phyloP scores from a whole-genome alignment of 2,888 invertebrate genomes.

The Arenicola marina region DNA sequence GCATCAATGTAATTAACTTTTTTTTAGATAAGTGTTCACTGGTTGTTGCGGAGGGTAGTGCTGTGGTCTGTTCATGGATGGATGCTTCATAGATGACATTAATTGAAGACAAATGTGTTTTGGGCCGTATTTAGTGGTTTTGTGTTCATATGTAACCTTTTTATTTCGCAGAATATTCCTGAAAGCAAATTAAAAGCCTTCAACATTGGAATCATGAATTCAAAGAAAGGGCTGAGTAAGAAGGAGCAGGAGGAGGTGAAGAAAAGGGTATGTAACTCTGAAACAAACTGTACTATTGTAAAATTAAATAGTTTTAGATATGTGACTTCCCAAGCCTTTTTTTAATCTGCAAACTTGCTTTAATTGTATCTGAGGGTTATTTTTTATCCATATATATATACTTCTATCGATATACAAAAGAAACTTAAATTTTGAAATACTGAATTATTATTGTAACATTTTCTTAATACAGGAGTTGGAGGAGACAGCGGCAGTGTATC shows the following conservation, averaged over 20 bases:
- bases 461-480: slow-evolving; percentile 51
- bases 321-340: no score
- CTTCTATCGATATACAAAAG: no score
- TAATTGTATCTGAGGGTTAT: no score
- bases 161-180: slow-evolving; percentile 38
- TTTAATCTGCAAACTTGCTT: no score
- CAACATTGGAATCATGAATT: slow-evolving; percentile 52
- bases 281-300: no score
- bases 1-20: no score
- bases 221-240: slow-evolving; percentile 52
- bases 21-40: no score
- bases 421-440: no score
- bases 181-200: slow-evolving; percentile 55
- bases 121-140: neutral
- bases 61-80: neutral
- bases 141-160: neutral
- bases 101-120: neutral
- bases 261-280: slow-evolving; percentile 26
- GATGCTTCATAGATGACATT: neutral
- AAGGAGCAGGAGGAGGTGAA: slow-evolving; percentile 30
- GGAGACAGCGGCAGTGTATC: slow-evolving; percentile 73
- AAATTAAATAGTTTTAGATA: no score
- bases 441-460: no score
- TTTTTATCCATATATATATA: no score
- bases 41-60: no score